Percentiles rank a stretch among this genome's conserved stretches.
These are phyloP conservation scores for Heliconius nattereri DNA, from an alignment of 1,140 invertebrate species.

Conservation along the genomic window DNA sequence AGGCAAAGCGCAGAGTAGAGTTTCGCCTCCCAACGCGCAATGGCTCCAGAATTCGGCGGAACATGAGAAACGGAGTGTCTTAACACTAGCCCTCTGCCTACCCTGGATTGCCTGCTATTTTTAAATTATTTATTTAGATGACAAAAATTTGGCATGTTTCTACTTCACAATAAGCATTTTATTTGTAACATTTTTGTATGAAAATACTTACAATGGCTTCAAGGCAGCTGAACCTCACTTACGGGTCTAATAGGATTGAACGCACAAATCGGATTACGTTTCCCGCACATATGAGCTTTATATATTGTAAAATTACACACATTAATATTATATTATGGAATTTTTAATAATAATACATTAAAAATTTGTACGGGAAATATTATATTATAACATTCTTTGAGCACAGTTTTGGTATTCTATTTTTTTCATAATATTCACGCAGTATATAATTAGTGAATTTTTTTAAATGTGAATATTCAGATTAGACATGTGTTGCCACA, in stretches of 20 bases:
- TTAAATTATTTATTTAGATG: no score
- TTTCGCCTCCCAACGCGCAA: no score
- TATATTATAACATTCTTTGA: not conserved
- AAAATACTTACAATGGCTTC: not conserved
- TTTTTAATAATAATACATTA: not conserved
- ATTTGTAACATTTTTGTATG: not conserved
- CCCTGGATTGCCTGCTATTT: no score
- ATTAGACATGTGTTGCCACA: no score
- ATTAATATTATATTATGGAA: not conserved
- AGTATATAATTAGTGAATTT: not conserved
- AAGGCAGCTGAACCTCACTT: slow-evolving; percentile 4
- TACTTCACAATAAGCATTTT: not conserved
- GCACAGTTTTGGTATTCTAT: not conserved
- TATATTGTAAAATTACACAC: not conserved
- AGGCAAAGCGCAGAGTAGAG: no score
- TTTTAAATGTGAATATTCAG: no score
- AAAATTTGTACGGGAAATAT: not conserved
- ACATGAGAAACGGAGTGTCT: no score
- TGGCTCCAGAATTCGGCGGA: no score
- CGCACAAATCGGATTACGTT: not conserved
- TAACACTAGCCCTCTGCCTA: no score
- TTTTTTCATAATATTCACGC: not conserved
- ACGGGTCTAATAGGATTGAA: not conserved
- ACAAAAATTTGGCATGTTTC: not conserved
- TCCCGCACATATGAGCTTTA: not conserved